These are phyloP conservation scores for Nyctibius grandis DNA, from an alignment of 2,797 vertebrate genomes.

Conservation along the genomic window DNA sequence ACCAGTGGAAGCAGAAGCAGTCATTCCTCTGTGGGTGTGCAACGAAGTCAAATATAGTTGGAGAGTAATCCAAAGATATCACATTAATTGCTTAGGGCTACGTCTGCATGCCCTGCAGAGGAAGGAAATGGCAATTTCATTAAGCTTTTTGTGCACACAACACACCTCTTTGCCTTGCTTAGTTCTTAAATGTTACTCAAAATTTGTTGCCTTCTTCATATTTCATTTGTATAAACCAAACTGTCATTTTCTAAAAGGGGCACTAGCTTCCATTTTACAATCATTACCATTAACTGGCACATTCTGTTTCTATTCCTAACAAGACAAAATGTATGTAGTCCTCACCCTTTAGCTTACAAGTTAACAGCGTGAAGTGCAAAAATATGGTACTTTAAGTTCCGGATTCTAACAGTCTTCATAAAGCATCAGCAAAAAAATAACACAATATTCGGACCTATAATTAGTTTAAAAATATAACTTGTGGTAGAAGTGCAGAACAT, in stretches of 20 bases:
- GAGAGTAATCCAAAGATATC: constrained; percentile 13
- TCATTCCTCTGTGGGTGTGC: background rate
- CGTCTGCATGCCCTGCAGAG: background rate
- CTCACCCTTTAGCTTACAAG: background rate
- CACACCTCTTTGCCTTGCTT: background rate
- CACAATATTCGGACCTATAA: background rate
- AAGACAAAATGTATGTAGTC: background rate
- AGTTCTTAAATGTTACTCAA: background rate
- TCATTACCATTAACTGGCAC: background rate
- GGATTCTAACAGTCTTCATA: background rate
- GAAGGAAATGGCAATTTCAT: constrained; percentile 10
- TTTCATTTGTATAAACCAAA: background rate
- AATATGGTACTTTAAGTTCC: background rate
- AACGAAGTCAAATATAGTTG: background rate
- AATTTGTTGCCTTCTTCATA: background rate
- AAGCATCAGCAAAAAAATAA: background rate
- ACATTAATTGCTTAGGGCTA: background rate
- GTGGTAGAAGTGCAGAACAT: background rate
- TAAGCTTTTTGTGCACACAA: constrained; percentile 6
- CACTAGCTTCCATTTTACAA: background rate
- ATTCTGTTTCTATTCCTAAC: background rate
- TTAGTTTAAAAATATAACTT: background rate
- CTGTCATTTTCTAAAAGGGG: background rate
- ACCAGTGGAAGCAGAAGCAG: background rate
- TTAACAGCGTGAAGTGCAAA: background rate